These are phyloP conservation scores for Sarcophaga bullata DNA, from an alignment of 1,140 invertebrate species.

Conservation along the genomic window DNA sequence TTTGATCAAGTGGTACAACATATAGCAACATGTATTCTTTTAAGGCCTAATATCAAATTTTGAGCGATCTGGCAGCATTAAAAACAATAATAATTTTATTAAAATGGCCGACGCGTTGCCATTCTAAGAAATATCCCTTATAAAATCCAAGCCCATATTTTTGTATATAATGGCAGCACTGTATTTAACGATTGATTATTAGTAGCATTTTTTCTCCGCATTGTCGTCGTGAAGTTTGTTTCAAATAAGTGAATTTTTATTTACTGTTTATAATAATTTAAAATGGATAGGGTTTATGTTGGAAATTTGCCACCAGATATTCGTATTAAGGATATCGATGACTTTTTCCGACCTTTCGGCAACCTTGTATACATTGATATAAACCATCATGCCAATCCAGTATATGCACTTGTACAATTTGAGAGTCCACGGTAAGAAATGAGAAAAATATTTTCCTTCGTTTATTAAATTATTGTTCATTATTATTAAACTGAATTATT, in stretches of 20 bases:
- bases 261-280: not conserved
- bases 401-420: conserved; percentile 99
- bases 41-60: no score
- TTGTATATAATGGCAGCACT: not conserved
- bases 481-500: not conserved
- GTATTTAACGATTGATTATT: not conserved
- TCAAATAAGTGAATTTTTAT: not conserved
- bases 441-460: not conserved
- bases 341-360: conserved; percentile 98
- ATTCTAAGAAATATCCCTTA: no score
- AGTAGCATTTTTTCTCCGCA: not conserved
- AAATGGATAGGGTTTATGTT: conserved; percentile 85
- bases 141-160: no score
- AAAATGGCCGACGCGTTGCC: no score
- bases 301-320: conserved; percentile 99
- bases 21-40: no score
- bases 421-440: conserved; percentile 89
- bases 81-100: no score
- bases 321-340: conserved; percentile 97
- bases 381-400: conserved; percentile 96
- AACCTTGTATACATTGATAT: conserved; percentile 98
- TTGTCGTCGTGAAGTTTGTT: not conserved
- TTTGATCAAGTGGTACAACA: no score
- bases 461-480: not conserved
- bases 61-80: no score